Conservation (phyloP, 2,113 vertebrate genomes). For the Peromyscus maniculatus region DNA sequence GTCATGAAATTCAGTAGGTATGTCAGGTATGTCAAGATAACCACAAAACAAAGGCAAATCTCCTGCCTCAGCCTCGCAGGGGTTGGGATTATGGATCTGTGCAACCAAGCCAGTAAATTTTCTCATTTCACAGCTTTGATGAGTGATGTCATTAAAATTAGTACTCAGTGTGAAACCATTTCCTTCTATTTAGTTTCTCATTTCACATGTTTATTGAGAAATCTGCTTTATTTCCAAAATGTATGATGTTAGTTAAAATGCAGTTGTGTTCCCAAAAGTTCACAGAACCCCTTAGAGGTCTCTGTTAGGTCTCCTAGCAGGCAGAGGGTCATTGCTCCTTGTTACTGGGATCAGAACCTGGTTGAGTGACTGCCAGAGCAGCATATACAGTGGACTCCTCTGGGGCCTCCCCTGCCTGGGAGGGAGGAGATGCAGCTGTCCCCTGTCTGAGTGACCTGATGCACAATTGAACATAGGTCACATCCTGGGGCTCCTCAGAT, state of each 20-base stretch:
- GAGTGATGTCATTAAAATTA: too few species aligned
- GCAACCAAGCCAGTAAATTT: too few species aligned
- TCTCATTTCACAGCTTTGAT: too few species aligned
- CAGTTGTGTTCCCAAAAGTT: background rate
- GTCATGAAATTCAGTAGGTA: background rate
- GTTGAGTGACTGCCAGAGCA: background rate
- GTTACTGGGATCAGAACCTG: background rate
- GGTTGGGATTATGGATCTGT: too few species aligned
- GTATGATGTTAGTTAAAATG: background rate
- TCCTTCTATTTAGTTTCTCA: background rate
- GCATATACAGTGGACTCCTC: background rate
- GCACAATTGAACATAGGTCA: too few species aligned
- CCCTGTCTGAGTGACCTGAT: background rate
- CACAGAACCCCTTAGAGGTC: background rate
- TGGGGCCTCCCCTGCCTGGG: background rate
- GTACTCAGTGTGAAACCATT: too few species aligned
- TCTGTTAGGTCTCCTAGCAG: background rate
- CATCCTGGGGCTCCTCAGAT: too few species aligned
- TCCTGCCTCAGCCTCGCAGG: background rate
- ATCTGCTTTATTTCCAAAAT: background rate
- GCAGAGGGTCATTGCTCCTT: background rate
- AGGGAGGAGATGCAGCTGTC: accelerated
- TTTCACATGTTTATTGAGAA: background rate
- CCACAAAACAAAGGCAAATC: background rate
- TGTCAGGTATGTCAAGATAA: background rate